Conservation (phyloP, 2,113 vertebrate genomes). For the Speoplatyrhinus poulsoni region DNA sequence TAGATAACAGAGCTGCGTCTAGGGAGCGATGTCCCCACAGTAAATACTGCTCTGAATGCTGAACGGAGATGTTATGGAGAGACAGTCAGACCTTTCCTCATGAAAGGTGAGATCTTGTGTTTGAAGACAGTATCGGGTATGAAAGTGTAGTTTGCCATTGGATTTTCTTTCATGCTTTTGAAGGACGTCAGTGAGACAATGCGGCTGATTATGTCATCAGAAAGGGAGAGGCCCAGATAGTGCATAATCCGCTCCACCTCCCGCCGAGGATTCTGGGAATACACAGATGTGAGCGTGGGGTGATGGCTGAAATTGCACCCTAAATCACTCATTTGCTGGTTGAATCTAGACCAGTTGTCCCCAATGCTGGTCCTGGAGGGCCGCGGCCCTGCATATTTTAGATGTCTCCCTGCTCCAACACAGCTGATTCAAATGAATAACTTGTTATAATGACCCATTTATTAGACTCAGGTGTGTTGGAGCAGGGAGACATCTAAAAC, state of each 20-base stretch:
- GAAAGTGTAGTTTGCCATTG: constrained; percentile 79
- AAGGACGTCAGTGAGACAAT: constrained; percentile 78
- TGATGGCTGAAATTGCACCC: neutral
- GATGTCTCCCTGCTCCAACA: too few species aligned
- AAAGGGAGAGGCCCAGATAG: constrained; percentile 72
- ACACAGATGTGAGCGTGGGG: neutral
- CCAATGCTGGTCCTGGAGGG: too few species aligned
- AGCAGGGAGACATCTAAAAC: too few species aligned
- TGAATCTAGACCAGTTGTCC: too few species aligned
- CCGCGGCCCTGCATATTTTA: too few species aligned
- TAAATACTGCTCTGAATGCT: neutral
- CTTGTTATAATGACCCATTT: too few species aligned
- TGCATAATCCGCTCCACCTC: constrained; percentile 76
- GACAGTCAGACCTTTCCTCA: constrained; percentile 78
- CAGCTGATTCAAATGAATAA: too few species aligned
- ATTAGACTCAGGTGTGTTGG: too few species aligned
- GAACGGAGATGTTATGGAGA: neutral
- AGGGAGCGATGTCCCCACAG: neutral
- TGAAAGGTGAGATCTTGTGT: constrained; percentile 74
- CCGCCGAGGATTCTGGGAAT: constrained; percentile 71
- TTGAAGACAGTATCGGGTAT: constrained; percentile 70
- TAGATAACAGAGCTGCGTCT: neutral
- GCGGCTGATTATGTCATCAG: constrained; percentile 69
- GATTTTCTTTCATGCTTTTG: constrained; percentile 80
- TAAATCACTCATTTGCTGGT: too few species aligned